Percentiles rank a stretch among this genome's conserved stretches.
phyloP scores from a whole-genome alignment of 2,888 invertebrate genomes.

The Morinoia aosen region DNA sequence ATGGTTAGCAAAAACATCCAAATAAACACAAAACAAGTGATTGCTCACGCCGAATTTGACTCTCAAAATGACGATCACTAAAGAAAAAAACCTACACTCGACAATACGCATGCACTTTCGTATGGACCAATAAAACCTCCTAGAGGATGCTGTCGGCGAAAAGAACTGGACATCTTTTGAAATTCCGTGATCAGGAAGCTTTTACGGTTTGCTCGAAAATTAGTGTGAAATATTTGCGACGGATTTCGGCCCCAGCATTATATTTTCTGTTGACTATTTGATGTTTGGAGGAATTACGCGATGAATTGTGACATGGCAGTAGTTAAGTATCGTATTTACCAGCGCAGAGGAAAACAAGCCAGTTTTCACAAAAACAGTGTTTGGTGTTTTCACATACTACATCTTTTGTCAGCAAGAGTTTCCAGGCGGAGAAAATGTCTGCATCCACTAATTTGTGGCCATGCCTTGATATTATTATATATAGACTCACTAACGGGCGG shows the following conservation, averaged over 20 bases:
- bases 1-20: neutral
- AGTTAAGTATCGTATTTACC: neutral
- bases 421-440: too few relatives aligned
- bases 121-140: neutral
- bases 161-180: neutral
- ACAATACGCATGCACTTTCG: neutral
- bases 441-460: too few relatives aligned
- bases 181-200: neutral
- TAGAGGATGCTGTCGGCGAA: neutral
- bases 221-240: neutral
- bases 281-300: neutral
- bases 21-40: neutral
- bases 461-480: too few relatives aligned
- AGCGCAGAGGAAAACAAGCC: neutral
- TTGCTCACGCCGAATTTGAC: neutral
- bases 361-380: too few relatives aligned
- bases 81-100: neutral
- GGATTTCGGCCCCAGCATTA: neutral
- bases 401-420: too few relatives aligned
- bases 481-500: neutral
- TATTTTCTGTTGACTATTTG: neutral
- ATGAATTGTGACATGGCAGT: neutral
- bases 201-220: neutral
- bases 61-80: neutral
- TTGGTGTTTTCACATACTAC: too few relatives aligned